Conservation (phyloP, 1,140 invertebrate genomes). For the Achatina immaculata region DNA sequence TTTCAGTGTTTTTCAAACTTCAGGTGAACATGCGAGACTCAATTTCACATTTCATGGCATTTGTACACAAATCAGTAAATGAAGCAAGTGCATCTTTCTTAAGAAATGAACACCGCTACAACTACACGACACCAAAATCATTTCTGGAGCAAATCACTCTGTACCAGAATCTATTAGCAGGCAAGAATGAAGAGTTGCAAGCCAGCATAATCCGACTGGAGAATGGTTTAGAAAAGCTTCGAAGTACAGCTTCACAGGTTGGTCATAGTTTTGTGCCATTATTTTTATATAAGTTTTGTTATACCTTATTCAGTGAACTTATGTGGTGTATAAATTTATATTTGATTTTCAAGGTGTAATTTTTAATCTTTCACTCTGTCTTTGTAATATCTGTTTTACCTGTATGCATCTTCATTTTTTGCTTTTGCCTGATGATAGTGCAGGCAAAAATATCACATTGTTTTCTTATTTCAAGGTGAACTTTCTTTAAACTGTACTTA, state of each 20-base stretch:
- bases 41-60: slow-evolving; percentile 92
- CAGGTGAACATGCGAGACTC: slow-evolving; percentile 61
- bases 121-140: slow-evolving; percentile 97
- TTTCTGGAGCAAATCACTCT: slow-evolving; percentile 95
- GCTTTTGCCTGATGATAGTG: too few species aligned
- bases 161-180: slow-evolving; percentile 87
- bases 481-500: too few species aligned
- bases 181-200: slow-evolving; percentile 85
- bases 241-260: slow-evolving; percentile 83
- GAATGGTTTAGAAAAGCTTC: slow-evolving; percentile 92
- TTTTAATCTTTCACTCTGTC: too few species aligned
- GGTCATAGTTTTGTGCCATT: neutral
- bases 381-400: too few species aligned
- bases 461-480: too few species aligned
- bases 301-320: neutral
- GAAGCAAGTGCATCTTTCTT: slow-evolving; percentile 88
- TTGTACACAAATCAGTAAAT: slow-evolving; percentile 93
- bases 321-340: neutral
- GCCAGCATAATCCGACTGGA: slow-evolving; percentile 88
- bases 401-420: too few species aligned
- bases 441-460: too few species aligned
- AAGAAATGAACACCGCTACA: slow-evolving; percentile 90
- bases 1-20: too few species aligned
- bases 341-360: neutral
- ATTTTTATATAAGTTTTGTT: neutral